Conservation (phyloP, 2,113 vertebrate genomes). For the Corynorhinus townsendii region DNA sequence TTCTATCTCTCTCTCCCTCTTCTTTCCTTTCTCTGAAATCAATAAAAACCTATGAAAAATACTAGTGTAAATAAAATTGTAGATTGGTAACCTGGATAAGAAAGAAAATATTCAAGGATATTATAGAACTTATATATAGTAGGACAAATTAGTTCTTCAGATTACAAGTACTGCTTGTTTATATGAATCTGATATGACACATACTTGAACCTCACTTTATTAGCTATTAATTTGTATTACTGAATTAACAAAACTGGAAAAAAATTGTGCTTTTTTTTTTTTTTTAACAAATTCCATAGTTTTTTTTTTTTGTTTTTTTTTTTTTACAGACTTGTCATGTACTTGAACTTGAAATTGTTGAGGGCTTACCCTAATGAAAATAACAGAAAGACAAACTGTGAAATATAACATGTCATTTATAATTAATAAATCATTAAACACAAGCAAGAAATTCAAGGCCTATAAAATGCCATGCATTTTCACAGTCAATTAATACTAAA, state of each 20-base stretch:
- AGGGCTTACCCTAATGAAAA: not conserved
- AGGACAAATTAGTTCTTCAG: not conserved
- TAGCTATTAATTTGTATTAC: not conserved
- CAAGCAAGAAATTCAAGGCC: constrained; percentile 31
- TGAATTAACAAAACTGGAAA: not conserved
- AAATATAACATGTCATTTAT: not conserved
- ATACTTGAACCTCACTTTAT: not conserved
- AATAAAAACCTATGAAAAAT: not conserved
- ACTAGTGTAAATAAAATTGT: not conserved
- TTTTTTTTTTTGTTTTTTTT: not conserved
- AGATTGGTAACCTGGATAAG: not conserved
- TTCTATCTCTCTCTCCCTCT: no score
- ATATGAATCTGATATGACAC: not conserved
- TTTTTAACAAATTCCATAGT: not conserved
- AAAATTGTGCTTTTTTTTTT: not conserved
- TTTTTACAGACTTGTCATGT: not conserved
- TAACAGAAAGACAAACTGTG: not conserved
- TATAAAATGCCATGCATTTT: not conserved
- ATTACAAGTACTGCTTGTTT: not conserved
- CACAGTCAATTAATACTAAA: not conserved
- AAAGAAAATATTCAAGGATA: not conserved
- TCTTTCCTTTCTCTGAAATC: no score
- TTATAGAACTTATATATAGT: not conserved
- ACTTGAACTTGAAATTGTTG: not conserved
- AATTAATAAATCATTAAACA: not conserved